Base-by-base conservation (phyloP, 2,113 vertebrate genomes). In the Pelecanoides urinatrix region DNA sequence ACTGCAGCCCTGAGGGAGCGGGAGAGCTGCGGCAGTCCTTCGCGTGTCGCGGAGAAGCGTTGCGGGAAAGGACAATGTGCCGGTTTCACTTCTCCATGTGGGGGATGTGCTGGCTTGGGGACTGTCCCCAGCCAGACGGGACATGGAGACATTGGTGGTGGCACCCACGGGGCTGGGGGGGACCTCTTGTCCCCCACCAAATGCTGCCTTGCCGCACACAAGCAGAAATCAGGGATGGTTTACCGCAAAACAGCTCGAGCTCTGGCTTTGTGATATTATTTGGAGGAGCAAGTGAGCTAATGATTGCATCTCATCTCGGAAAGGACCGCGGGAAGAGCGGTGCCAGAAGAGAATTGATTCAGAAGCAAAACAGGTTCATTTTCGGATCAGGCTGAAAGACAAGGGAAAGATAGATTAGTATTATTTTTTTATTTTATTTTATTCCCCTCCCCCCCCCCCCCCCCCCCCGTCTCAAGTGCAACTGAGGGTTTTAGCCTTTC, bases 361-460 rank as follows among this genome's bases (percentile, higher is more conserved):
- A 83, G 93, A 95, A 96, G 77, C 92, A 91, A 97, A 97, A 94
- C 83, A 30, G 67, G 65, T 92, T 94, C 83, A 40, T 96, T 94
- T 94, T 95, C 92, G 92, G 86, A 97, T 96, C 74, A 53, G 20
- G 29, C 75, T 91, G 86, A 84, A 94, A 98, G 96, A 95, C 74
- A 96, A 97, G 91, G 94, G 72, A 83, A 97, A 94, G 76, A 90
- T 84, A 95, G 55, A 90, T 95, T 90, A n/a, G n/a, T n/a, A n/a
- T n/a, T n/a, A n/a, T n/a, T 50, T 63, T 81, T 87, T 88, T 6
- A 42, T 42, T 42, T 94, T 63, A 23, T 79, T n/a, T n/a, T n/a
- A n/a, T n/a, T n/a, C n/a, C n/a, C n/a, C n/a, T n/a, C n/a, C n/a
- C n/a, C n/a, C n/a, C n/a, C n/a, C n/a, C n/a, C n/a, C n/a, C n/a